Percentiles rank a stretch among this genome's conserved stretches.
Evolutionary conservation across 2,113 vertebrate species (phyloP).

Genomic region (Notarius quadriscutis): DNA sequence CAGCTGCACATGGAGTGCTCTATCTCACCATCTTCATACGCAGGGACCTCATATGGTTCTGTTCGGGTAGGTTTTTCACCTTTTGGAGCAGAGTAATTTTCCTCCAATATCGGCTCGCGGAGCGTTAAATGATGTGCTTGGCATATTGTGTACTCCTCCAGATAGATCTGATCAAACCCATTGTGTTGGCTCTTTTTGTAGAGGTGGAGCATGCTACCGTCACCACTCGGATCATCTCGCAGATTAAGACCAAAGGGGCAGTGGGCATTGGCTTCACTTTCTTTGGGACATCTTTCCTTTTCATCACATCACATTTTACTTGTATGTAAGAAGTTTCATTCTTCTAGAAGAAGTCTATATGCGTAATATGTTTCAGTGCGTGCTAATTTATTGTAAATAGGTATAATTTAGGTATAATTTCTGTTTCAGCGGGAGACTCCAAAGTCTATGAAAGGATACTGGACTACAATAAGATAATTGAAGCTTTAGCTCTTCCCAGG

Average conservation of each 20-base stretch:
- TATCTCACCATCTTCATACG: conserved; percentile 88
- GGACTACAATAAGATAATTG: conserved; percentile 92
- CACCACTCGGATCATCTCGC: conserved; percentile 94
- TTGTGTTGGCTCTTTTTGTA: conserved; percentile 54
- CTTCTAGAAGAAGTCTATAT: not conserved
- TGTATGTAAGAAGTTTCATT: conserved; percentile 77
- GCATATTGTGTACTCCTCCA: not conserved
- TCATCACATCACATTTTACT: conserved; percentile 97
- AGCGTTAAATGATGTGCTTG: not conserved
- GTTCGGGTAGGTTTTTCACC: conserved; percentile 80
- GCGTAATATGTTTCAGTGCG: not conserved
- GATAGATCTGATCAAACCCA: not conserved
- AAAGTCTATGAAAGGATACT: conserved; percentile 91
- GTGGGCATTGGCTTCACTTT: conserved; percentile 89
- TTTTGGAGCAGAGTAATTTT: not conserved
- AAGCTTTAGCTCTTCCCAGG: conserved; percentile 86
- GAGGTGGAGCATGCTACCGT: conserved; percentile 92
- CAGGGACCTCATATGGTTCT: conserved; percentile 98
- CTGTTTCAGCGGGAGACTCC: conserved; percentile 85
- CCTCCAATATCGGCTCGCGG: not conserved
- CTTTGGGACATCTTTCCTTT: conserved; percentile 97
- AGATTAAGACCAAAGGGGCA: conserved; percentile 98
- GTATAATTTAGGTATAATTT: conserved; percentile 10
- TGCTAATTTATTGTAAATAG: not conserved
- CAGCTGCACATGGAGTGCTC: conserved; percentile 86